Evolutionary conservation across 2,113 vertebrate genomes (phyloP), one percentile per base, ranked within the genome.

Genomic region (Barbus barbus): DNA sequence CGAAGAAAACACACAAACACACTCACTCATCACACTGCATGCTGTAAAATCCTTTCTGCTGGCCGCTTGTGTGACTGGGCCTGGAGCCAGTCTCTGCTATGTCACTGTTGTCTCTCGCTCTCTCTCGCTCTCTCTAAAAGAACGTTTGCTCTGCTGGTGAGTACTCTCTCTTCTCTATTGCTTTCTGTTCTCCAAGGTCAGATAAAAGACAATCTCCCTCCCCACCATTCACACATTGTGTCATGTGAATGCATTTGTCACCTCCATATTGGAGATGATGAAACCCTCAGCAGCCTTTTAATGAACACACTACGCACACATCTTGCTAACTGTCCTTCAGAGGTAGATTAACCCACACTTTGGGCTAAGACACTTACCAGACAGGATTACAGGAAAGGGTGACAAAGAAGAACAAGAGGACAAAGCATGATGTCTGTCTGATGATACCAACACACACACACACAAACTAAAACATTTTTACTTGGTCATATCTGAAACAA

Each of bases 291-390:
- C 2, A 28, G 44, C 9, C 26, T 75, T 75, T 75, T 26, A 9
- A 38, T 38, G 65, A 69, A 76, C 28, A 26, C 65, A 13, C 31
- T 69, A 38, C 11, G 1, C 33, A 11, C 33, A 38, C 33, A 71
- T 71, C 67, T 38, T 13, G 9, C 33, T 41, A 71, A 71, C 38
- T 71, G 67, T 36, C 33, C 67, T 71, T 71, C 67, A 9, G 33
- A 41, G 73, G 14, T 20, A 75, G 44, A 75, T 75, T 75, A 75
- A 75, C 24, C 46, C 44, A 75, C 73, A 75, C 73, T 48, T 75
- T 75, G 73, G 73, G 44, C 14, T 75, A 48, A 75, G 24, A 75
- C 73, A 75, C 73, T 75, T 26, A 48, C 24, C 67, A 71, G 67
- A 71, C 4, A 13, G 73, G 73, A 75, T 75, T 75, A 75, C 7